Percentiles rank a stretch among this genome's conserved stretches.
Conservation (phyloP, 2,797 vertebrate species). For the Argyrosomus regius region DNA sequence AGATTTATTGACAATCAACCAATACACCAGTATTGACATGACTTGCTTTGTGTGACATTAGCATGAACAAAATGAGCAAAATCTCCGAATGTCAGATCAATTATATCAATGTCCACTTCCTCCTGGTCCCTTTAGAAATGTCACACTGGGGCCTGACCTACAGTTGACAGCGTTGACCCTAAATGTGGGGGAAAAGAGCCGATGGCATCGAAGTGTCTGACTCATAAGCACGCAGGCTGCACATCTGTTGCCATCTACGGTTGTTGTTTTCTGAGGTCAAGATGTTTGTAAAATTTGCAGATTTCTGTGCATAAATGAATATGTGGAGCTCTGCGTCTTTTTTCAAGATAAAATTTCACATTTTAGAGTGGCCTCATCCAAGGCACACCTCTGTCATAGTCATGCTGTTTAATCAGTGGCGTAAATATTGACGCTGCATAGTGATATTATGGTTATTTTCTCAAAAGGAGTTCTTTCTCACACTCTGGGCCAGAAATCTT, state of each 20-base stretch:
- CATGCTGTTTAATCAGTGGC: no score
- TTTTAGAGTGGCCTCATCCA: no score
- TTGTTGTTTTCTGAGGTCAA: background rate
- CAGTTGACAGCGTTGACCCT: constrained; percentile 19
- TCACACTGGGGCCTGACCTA: constrained; percentile 21
- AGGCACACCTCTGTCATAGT: no score
- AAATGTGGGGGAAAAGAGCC: background rate
- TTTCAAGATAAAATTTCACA: no score
- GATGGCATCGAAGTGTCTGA: background rate
- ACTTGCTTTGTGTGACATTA: background rate
- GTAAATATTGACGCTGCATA: no score
- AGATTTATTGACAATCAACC: background rate
- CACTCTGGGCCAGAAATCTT: no score
- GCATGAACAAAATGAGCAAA: constrained; percentile 18
- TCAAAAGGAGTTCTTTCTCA: no score
- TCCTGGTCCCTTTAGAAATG: constrained; percentile 25
- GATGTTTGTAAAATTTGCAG: background rate
- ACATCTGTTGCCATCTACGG: background rate
- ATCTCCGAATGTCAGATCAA: constrained; percentile 24
- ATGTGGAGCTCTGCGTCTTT: no score
- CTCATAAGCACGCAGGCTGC: background rate
- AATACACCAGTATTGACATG: background rate
- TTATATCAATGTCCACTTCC: constrained; percentile 11
- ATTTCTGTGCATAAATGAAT: background rate
- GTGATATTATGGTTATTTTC: no score